These are phyloP conservation scores for Metallyticus violacea DNA, from an alignment of 2,888 invertebrate species.

Conservation along the genomic window DNA sequence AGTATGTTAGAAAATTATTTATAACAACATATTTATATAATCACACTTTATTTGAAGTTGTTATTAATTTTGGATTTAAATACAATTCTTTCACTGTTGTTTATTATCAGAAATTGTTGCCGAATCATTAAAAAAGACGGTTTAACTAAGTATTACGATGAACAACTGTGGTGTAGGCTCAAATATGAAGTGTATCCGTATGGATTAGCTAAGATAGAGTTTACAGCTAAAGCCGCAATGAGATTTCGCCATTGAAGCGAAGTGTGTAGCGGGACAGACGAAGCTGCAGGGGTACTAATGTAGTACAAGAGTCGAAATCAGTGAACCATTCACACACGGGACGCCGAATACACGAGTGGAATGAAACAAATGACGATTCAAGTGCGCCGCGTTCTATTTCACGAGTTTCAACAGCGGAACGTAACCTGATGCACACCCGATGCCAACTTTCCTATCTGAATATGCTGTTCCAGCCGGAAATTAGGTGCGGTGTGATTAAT, in stretches of 20 bases:
- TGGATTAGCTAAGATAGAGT: neutral
- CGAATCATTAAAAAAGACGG: too few relatives aligned
- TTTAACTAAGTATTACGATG: too few relatives aligned
- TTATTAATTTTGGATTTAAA: too few relatives aligned
- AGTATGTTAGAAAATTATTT: too few relatives aligned
- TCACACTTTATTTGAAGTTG: too few relatives aligned
- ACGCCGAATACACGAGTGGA: neutral
- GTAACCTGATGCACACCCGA: neutral
- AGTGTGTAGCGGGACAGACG: neutral
- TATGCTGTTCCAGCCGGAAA: too few relatives aligned
- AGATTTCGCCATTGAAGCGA: neutral
- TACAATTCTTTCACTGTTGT: too few relatives aligned
- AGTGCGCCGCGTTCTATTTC: neutral
- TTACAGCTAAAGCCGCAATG: neutral
- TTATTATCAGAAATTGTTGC: too few relatives aligned
- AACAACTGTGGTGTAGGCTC: too few relatives aligned
- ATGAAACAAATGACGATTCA: neutral
- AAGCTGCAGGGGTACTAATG: neutral
- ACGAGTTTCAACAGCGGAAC: neutral
- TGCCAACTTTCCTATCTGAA: neutral
- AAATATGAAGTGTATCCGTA: too few relatives aligned
- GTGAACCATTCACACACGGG: neutral
- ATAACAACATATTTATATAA: too few relatives aligned
- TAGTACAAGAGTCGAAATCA: conserved; percentile 9
- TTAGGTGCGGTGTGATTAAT: too few relatives aligned